Evolutionary conservation across 2,797 vertebrate genomes (phyloP).

Genomic region (Pygocentrus nattereri): DNA sequence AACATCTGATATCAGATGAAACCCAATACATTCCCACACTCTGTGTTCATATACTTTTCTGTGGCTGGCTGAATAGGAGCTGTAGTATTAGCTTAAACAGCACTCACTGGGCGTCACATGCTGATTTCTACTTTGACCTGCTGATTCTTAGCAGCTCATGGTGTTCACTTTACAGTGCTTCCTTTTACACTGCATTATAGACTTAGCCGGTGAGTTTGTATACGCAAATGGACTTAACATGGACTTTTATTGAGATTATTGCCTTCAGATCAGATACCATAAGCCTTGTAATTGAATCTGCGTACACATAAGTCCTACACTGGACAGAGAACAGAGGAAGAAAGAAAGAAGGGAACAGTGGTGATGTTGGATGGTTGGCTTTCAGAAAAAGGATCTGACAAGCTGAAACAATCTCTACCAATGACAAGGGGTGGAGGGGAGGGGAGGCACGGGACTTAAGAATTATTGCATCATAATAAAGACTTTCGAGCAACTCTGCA

Average conservation of each 20-base stretch:
- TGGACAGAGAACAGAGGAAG: not conserved
- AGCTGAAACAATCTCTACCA: not conserved
- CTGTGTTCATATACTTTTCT: not conserved
- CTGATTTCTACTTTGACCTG: not conserved
- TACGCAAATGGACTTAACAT: not conserved
- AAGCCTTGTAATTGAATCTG: not conserved
- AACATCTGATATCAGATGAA: not conserved
- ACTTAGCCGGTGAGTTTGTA: not conserved
- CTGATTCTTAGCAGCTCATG: not conserved
- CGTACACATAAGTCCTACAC: not conserved
- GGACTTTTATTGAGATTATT: not conserved
- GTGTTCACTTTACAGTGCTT: conserved; percentile 3
- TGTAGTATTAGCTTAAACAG: not conserved
- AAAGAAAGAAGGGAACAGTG: not conserved
- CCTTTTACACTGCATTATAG: not conserved
- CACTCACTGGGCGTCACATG: not conserved
- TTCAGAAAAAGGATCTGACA: not conserved
- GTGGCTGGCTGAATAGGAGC: not conserved
- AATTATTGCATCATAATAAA: not conserved
- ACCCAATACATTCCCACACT: not conserved
- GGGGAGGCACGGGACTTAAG: too few species aligned
- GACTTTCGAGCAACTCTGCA: too few species aligned
- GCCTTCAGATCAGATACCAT: not conserved
- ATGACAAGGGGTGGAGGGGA: too few species aligned
- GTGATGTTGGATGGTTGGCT: not conserved